phyloP scores from a whole-genome alignment of 2,113 vertebrate species.

The Pampusana beccarii region DNA sequence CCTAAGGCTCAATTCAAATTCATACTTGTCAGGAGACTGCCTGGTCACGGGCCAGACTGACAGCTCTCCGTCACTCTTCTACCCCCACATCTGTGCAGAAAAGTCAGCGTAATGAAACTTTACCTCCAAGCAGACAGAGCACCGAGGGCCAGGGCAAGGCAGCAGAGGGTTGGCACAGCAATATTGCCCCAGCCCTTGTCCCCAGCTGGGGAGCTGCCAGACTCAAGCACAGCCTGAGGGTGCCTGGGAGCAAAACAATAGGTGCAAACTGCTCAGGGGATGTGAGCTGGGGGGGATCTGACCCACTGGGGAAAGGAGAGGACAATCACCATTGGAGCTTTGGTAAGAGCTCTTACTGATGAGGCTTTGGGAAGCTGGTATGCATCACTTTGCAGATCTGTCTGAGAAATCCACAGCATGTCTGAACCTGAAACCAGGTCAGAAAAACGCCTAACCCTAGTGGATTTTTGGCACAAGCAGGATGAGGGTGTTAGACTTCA shows the following conservation, averaged over 20 bases:
- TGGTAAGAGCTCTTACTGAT: background rate
- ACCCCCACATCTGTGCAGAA: background rate
- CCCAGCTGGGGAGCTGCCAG: background rate
- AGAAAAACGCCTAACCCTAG: background rate
- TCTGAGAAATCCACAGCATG: background rate
- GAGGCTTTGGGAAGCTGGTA: background rate
- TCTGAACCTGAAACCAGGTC: background rate
- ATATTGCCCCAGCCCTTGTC: background rate
- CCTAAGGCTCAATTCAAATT: background rate
- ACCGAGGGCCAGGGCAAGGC: background rate
- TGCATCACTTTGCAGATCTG: background rate
- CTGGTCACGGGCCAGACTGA: background rate
- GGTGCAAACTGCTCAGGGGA: background rate
- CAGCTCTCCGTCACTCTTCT: background rate
- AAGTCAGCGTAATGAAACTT: background rate
- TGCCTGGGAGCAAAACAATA: background rate
- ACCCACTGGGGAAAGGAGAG: accelerated
- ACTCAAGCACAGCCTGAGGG: background rate
- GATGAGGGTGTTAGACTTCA: background rate
- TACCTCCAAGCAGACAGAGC: background rate
- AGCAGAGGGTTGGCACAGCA: background rate
- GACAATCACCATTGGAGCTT: background rate
- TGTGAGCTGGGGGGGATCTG: accelerated
- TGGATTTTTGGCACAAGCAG: background rate
- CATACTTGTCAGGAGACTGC: background rate